Evolutionary conservation across 2,797 vertebrate genomes (phyloP).

Genomic region (Adelosebastes latens): DNA sequence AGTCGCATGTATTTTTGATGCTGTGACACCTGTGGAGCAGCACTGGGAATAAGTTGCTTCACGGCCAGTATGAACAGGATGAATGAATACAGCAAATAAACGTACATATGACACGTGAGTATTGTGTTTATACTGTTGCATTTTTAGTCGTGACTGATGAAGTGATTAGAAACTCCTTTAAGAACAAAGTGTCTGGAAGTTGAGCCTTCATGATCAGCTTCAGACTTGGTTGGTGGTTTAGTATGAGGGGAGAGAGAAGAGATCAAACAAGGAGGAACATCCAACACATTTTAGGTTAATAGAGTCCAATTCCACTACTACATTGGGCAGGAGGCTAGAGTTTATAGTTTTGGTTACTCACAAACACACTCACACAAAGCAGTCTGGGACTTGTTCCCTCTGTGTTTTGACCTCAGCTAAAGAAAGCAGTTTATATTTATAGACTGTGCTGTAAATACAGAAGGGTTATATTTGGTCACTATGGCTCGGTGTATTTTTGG

Average conservation of each 20-base stretch:
- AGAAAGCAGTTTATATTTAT: slow-evolving; percentile 76
- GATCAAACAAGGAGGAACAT: not conserved
- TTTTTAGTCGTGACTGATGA: not conserved
- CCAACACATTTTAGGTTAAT: not conserved
- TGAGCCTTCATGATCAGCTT: not conserved
- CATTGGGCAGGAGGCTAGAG: slow-evolving; percentile 23
- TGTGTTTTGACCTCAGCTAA: slow-evolving; percentile 63
- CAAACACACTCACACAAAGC: not conserved
- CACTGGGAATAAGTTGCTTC: not conserved
- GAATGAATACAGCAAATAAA: not conserved
- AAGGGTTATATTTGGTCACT: slow-evolving; percentile 71
- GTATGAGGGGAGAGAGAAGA: not conserved
- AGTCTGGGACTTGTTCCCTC: slow-evolving; percentile 59
- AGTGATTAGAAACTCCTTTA: not conserved
- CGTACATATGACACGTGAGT: not conserved
- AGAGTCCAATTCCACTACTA: slow-evolving; percentile 7
- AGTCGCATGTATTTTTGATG: not conserved
- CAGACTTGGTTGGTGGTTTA: not conserved
- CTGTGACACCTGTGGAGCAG: not conserved
- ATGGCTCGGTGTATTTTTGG: slow-evolving; percentile 68
- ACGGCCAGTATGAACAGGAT: not conserved
- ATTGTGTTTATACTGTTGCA: not conserved
- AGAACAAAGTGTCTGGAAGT: not conserved
- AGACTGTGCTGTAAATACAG: slow-evolving; percentile 72
- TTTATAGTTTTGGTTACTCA: not conserved